Percentiles rank a stretch among this genome's conserved stretches.
Evolutionary conservation across 2,113 vertebrate genomes (phyloP).

Genomic region (Dissostichus mawsoni): DNA sequence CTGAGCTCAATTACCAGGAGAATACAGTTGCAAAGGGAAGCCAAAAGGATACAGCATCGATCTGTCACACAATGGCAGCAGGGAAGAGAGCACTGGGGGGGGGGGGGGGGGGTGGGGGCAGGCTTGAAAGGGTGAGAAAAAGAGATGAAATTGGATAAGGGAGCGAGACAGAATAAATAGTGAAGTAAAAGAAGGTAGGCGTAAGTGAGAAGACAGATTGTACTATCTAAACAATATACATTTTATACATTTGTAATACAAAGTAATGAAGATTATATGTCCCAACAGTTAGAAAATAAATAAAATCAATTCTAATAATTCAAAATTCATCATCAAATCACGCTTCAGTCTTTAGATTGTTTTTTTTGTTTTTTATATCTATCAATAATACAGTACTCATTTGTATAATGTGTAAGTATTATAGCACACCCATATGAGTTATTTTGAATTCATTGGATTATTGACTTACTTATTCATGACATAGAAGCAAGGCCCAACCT

Average conservation of each 20-base stretch:
- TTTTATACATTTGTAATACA: not conserved
- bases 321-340: not conserved
- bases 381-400: not conserved
- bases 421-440: not conserved
- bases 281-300: not conserved
- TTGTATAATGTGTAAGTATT: too few species aligned
- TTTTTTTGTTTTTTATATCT: too few species aligned
- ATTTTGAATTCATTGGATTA: not conserved
- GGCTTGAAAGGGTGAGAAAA: constrained; percentile 51
- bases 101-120: constrained; percentile 37
- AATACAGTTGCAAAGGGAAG: constrained; percentile 78
- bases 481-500: not conserved
- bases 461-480: not conserved
- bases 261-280: not conserved
- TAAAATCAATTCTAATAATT: too few species aligned
- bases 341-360: not conserved
- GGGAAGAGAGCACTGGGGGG: constrained; percentile 43
- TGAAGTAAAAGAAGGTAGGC: constrained; percentile 33
- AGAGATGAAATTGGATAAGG: constrained; percentile 57
- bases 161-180: constrained; percentile 44
- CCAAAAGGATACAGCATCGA: constrained; percentile 77
- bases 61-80: constrained; percentile 73
- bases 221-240: not conserved
- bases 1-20: constrained; percentile 83
- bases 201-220: constrained; percentile 34